A percentile compares a stretch with the other conserved stretches of the same genome.
Evolutionary conservation across 2,113 vertebrate species (phyloP).

Genomic region (Megaleporinus macrocephalus): DNA sequence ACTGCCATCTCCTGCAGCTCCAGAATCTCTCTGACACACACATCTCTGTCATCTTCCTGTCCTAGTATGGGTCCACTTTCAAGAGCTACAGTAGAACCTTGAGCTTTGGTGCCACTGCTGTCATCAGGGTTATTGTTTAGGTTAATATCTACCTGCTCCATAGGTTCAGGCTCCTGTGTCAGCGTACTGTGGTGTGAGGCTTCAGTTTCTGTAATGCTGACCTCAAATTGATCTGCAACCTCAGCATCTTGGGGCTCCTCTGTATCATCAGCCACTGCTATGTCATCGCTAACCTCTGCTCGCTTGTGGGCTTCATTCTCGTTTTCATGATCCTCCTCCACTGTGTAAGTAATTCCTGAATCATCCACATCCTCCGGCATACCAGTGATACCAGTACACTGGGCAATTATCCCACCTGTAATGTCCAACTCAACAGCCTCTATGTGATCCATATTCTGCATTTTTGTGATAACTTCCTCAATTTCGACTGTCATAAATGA

Average conservation of each 20-base stretch:
- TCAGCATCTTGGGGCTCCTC: slow-evolving; percentile 14
- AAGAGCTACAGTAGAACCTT: neutral
- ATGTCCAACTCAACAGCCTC: neutral
- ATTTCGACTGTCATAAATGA: neutral
- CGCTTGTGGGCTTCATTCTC: neutral
- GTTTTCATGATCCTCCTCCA: neutral
- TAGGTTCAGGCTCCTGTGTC: slow-evolving; percentile 46
- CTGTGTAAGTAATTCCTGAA: neutral
- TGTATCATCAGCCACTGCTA: neutral
- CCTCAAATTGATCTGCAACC: neutral
- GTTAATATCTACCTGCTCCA: neutral
- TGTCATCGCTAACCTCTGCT: neutral
- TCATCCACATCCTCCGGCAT: neutral
- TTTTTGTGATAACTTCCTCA: neutral
- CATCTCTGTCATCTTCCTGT: slow-evolving; percentile 50
- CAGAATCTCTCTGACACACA: slow-evolving; percentile 59
- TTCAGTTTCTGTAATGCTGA: neutral
- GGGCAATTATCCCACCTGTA: neutral
- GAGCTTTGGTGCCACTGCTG: slow-evolving; percentile 15
- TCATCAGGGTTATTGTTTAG: neutral
- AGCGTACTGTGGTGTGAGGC: slow-evolving; percentile 29
- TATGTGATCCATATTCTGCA: neutral
- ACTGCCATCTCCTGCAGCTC: slow-evolving; percentile 60
- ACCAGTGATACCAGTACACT: neutral
- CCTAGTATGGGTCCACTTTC: neutral